These are phyloP conservation scores for Anastrepha ludens DNA, from an alignment of 1,140 invertebrate genomes.

Conservation along the genomic window DNA sequence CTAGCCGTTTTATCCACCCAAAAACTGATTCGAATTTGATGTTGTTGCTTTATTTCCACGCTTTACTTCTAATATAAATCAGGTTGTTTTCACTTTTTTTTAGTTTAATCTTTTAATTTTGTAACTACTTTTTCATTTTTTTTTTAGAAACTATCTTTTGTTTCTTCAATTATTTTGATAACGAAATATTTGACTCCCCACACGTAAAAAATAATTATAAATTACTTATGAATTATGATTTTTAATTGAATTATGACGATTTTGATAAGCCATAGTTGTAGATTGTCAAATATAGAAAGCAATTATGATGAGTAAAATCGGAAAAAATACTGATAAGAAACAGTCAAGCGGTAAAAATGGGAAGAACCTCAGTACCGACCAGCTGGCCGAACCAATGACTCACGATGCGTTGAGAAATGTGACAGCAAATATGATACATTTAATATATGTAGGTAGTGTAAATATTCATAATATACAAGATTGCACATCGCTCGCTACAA, in stretches of 20 bases:
- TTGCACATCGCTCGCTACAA: not conserved
- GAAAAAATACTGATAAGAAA: not conserved
- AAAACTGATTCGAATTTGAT: too few relatives aligned
- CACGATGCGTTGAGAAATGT: not conserved
- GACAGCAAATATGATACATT: too few relatives aligned
- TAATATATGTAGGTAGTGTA: not conserved
- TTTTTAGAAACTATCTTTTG: too few relatives aligned
- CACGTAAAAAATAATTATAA: not conserved
- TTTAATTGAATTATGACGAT: not conserved
- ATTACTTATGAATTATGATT: not conserved
- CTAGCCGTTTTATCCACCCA: too few relatives aligned
- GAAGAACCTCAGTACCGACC: not conserved
- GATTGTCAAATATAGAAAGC: not conserved
- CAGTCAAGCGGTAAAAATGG: not conserved
- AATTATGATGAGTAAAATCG: not conserved
- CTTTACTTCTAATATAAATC: too few relatives aligned
- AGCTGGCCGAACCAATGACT: not conserved
- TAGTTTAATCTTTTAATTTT: too few relatives aligned
- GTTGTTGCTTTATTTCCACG: too few relatives aligned
- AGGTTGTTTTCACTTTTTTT: too few relatives aligned
- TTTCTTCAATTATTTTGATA: too few relatives aligned
- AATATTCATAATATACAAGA: not conserved
- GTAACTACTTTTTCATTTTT: too few relatives aligned
- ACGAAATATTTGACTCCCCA: not conserved
- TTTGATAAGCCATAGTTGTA: not conserved